phyloP scores from a whole-genome alignment of 2,888 invertebrate species.

The Macrophya alboannulata region DNA sequence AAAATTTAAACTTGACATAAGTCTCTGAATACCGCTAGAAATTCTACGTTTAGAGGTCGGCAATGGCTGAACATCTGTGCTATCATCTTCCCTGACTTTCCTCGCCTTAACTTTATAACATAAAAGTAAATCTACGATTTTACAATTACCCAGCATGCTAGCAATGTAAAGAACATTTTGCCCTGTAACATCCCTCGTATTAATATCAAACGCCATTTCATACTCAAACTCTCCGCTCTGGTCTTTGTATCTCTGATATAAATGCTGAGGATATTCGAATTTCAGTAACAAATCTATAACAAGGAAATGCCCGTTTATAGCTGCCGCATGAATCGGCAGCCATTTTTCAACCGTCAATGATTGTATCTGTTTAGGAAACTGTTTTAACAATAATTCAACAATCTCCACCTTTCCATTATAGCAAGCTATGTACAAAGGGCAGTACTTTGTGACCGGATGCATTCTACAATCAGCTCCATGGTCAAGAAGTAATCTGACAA shows the following conservation, averaged over 20 bases:
- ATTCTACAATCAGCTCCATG: slow-evolving; percentile 94
- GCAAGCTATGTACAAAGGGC: slow-evolving; percentile 95
- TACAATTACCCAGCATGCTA: slow-evolving; percentile 90
- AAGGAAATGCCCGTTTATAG: slow-evolving; percentile 92
- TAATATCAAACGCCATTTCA: slow-evolving; percentile 95
- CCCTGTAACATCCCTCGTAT: slow-evolving; percentile 93
- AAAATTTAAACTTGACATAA: slow-evolving; percentile 91
- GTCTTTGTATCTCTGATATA: slow-evolving; percentile 86
- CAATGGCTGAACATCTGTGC: slow-evolving; percentile 68
- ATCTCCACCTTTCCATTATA: slow-evolving; percentile 92
- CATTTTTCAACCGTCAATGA: slow-evolving; percentile 95
- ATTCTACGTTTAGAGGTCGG: slow-evolving; percentile 85
- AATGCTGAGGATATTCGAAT: slow-evolving; percentile 90
- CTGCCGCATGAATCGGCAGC: slow-evolving; percentile 96
- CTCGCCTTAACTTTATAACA: slow-evolving; percentile 86
- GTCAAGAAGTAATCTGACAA: slow-evolving; percentile 89
- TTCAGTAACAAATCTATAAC: slow-evolving; percentile 91
- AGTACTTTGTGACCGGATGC: slow-evolving; percentile 95
- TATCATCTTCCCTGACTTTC: slow-evolving; percentile 81
- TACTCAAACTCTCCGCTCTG: slow-evolving; percentile 90
- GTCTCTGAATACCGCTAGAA: slow-evolving; percentile 93
- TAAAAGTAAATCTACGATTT: slow-evolving; percentile 89
- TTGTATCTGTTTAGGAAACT: slow-evolving; percentile 93
- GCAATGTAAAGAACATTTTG: slow-evolving; percentile 96
- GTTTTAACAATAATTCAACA: slow-evolving; percentile 87